A percentile compares a stretch with the other conserved stretches of the same genome.
Conservation (phyloP, 2,113 vertebrate genomes). For the Steatornis caripensis region DNA sequence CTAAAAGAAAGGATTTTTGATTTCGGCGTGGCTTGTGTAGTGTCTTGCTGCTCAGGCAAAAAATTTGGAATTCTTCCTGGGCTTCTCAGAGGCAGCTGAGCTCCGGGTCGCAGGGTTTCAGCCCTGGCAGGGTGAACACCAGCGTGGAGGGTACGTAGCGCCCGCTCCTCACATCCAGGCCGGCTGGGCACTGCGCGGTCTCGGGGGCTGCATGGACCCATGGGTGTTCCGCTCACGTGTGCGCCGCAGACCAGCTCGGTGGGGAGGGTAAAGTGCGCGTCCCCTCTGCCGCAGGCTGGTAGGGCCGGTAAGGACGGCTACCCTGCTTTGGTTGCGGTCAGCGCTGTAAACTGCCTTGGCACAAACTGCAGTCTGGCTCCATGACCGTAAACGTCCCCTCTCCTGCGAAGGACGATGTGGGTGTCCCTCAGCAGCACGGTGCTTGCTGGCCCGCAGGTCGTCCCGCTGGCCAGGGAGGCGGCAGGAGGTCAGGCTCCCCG, state of each 20-base stretch:
- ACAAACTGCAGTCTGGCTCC: fast-evolving
- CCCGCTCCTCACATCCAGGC: too few relatives aligned
- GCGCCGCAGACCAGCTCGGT: too few relatives aligned
- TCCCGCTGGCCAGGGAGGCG: fast-evolving
- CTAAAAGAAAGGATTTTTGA: fast-evolving
- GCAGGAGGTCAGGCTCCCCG: neutral
- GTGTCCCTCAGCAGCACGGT: fast-evolving
- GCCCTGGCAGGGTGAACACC: too few relatives aligned
- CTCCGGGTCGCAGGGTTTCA: too few relatives aligned
- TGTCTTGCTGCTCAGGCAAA: too few relatives aligned
- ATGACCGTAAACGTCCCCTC: fast-evolving
- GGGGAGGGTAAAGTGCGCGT: too few relatives aligned
- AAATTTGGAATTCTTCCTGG: neutral
- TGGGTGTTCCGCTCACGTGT: too few relatives aligned
- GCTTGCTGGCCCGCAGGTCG: neutral
- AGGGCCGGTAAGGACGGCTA: neutral
- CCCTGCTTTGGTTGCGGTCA: fast-evolving
- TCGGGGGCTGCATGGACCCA: too few relatives aligned
- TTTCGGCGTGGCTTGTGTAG: fast-evolving
- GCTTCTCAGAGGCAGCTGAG: too few relatives aligned
- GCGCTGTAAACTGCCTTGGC: fast-evolving
- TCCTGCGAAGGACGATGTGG: fast-evolving
- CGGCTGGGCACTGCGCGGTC: too few relatives aligned
- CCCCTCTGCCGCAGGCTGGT: fast-evolving
- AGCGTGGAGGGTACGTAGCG: too few relatives aligned